Conservation (phyloP, 2,113 vertebrate genomes). For the Meles meles region DNA sequence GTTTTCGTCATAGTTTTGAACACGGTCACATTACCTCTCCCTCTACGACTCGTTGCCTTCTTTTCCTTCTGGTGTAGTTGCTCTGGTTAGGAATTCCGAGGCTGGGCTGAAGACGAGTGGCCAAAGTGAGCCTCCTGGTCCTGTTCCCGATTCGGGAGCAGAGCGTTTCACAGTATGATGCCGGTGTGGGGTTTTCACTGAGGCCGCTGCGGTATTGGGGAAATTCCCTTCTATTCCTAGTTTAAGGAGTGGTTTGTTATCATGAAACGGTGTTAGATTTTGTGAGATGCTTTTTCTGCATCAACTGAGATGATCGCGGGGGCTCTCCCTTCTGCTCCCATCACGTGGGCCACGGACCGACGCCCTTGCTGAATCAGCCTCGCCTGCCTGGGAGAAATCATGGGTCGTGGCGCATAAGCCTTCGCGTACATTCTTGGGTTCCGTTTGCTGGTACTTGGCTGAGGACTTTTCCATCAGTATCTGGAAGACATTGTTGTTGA, state of each 20-base stretch:
- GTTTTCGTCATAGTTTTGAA: not conserved
- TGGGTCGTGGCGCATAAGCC: rapidly evolving
- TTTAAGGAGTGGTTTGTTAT: not conserved
- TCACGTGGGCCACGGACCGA: rapidly evolving
- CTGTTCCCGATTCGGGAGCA: not conserved
- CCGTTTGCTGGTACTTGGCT: not conserved
- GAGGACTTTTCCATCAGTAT: not conserved
- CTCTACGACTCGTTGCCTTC: no score
- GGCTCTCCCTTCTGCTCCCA: rapidly evolving
- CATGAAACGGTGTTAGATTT: not conserved
- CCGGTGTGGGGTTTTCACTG: not conserved
- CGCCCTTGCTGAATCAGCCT: not conserved
- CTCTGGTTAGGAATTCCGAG: not conserved
- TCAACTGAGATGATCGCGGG: not conserved
- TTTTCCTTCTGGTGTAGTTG: not conserved
- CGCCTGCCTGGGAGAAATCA: rapidly evolving
- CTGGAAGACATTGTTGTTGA: rapidly evolving
- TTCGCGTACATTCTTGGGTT: rapidly evolving
- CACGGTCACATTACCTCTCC: not conserved
- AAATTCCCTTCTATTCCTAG: not conserved
- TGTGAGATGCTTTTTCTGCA: not conserved
- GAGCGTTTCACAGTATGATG: not conserved
- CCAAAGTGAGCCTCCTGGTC: not conserved
- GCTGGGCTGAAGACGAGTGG: rapidly evolving
- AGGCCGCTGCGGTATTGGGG: rapidly evolving